Percentiles rank a stretch among this genome's conserved stretches.
Conservation (phyloP, 2,113 vertebrate species). For the Astur gentilis region DNA sequence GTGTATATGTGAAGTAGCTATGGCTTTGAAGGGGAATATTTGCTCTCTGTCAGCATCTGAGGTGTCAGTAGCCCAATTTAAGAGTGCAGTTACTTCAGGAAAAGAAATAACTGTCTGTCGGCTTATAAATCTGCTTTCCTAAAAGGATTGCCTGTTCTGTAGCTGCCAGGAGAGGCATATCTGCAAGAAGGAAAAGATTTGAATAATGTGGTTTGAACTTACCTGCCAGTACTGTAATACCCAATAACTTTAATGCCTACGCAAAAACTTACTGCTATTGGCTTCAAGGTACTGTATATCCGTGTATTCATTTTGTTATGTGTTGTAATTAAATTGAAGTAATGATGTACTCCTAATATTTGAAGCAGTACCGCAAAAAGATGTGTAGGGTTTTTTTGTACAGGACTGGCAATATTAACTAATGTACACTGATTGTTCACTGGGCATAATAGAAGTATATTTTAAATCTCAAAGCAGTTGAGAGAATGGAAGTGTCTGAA, state of each 20-base stretch:
- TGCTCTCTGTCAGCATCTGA: background rate
- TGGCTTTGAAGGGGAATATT: background rate
- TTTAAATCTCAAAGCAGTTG: background rate
- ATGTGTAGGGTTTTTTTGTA: accelerated
- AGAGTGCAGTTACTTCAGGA: background rate
- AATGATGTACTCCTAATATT: background rate
- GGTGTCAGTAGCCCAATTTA: background rate
- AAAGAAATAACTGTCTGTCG: background rate
- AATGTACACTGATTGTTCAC: background rate
- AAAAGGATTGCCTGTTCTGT: background rate
- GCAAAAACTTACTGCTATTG: background rate
- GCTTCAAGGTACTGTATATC: background rate
- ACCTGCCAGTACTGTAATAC: background rate
- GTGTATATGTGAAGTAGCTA: background rate
- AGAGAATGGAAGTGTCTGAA: background rate
- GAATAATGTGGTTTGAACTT: background rate
- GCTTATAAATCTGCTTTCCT: background rate
- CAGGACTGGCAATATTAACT: background rate
- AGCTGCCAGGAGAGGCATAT: background rate
- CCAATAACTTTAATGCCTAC: background rate
- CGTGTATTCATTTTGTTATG: background rate
- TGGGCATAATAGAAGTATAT: background rate
- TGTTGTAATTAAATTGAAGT: background rate
- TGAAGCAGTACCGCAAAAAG: background rate
- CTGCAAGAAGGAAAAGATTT: background rate